Evolutionary conservation across 2,888 invertebrate species (phyloP).

Genomic region (Linnaemya vulpina): DNA sequence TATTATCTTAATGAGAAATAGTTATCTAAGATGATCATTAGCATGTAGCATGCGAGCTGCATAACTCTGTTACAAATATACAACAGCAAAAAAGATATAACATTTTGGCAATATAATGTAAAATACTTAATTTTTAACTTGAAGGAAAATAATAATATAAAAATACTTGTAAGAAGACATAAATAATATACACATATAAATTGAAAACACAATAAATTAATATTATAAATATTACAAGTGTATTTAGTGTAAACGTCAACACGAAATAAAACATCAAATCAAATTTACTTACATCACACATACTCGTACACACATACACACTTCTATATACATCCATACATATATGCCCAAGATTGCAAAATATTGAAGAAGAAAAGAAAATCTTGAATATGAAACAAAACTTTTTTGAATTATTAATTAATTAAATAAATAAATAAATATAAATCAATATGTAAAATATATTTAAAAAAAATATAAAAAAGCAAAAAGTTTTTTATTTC

Average conservation of each 20-base stretch:
- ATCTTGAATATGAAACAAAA: conserved; percentile 34
- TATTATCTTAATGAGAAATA: background rate
- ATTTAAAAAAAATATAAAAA: conserved; percentile 62
- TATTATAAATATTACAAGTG: conserved; percentile 71
- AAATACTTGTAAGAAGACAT: conserved; percentile 42
- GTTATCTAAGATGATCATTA: background rate
- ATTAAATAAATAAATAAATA: conserved; percentile 61
- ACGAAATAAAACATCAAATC: conserved; percentile 29
- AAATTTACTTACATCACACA: conserved; percentile 28
- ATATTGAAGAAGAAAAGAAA: conserved; percentile 26
- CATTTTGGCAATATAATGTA: conserved; percentile 68
- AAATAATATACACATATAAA: conserved; percentile 39
- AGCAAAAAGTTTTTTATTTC: conserved; percentile 69
- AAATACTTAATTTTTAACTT: conserved; percentile 57
- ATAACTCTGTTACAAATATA: background rate
- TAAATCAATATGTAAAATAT: conserved; percentile 67
- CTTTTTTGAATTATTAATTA: conserved; percentile 54
- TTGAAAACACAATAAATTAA: conserved; percentile 65
- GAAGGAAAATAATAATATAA: background rate
- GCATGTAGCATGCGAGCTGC: background rate
- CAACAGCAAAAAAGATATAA: conserved; percentile 10
- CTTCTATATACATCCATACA: no score
- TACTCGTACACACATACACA: conserved; percentile 25
- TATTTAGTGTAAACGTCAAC: conserved; percentile 63
- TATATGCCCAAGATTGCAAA: conserved; percentile 40